Percentiles rank a stretch among this genome's conserved stretches.
phyloP scores from a whole-genome alignment of 2,797 vertebrate species.

The Cheirogaleus major region DNA sequence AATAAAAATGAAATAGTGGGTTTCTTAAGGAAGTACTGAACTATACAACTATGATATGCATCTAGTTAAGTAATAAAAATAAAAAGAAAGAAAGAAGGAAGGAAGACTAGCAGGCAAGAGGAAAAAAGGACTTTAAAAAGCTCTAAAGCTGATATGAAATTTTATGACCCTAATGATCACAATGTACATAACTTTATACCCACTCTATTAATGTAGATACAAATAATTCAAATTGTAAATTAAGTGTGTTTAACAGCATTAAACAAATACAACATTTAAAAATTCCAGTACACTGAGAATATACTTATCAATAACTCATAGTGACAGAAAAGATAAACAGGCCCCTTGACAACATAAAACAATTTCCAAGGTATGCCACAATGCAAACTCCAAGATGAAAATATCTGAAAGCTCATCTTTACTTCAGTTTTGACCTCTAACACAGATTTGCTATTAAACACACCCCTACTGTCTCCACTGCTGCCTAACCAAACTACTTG shows the following conservation, averaged over 20 bases:
- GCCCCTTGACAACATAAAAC: slow-evolving; percentile 62
- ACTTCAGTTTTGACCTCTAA: slow-evolving; percentile 39
- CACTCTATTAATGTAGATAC: slow-evolving; percentile 47
- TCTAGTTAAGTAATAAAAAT: slow-evolving; percentile 26
- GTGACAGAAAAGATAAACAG: slow-evolving; percentile 77
- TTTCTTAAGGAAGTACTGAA: not conserved
- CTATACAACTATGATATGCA: not conserved
- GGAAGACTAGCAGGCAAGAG: not conserved
- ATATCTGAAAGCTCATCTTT: slow-evolving; percentile 55
- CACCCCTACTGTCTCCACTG: not conserved
- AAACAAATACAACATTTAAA: slow-evolving; percentile 70
- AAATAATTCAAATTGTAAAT: slow-evolving; percentile 59
- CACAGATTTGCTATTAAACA: not conserved
- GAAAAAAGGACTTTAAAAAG: slow-evolving; percentile 18
- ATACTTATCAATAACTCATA: slow-evolving; percentile 60
- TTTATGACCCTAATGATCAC: not conserved
- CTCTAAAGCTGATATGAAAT: slow-evolving; percentile 25
- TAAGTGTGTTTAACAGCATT: slow-evolving; percentile 57
- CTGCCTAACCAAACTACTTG: slow-evolving; percentile 15
- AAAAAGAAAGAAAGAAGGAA: not conserved
- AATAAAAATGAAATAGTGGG: not conserved
- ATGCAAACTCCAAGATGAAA: slow-evolving; percentile 13
- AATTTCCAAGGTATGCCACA: slow-evolving; percentile 39
- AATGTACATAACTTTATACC: slow-evolving; percentile 16
- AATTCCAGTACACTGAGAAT: slow-evolving; percentile 73